Evolutionary conservation across 2,113 vertebrate genomes (phyloP).

Genomic region (Rattus norvegicus): DNA sequence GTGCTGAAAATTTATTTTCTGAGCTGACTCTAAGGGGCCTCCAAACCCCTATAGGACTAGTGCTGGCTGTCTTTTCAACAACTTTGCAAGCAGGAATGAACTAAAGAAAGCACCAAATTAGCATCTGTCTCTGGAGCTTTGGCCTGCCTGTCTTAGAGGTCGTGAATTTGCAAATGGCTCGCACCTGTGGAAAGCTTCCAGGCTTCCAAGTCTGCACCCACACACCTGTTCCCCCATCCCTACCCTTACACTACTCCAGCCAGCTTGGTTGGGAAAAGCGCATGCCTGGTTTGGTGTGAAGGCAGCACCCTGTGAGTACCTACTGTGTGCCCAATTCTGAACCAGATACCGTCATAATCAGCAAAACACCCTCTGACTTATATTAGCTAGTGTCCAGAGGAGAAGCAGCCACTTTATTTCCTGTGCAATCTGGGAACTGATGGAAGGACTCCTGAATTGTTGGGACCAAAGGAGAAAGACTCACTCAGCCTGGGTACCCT

Average conservation of each 20-base stretch:
- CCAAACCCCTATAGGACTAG: neutral
- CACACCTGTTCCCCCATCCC: neutral
- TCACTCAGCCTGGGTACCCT: neutral
- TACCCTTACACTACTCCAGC: neutral
- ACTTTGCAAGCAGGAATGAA: neutral
- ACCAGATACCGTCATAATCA: neutral
- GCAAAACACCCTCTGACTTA: neutral
- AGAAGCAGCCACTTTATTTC: neutral
- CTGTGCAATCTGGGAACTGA: neutral
- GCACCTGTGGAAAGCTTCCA: neutral
- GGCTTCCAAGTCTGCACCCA: neutral
- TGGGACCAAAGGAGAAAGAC: neutral
- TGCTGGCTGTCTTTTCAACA: neutral
- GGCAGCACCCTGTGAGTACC: neutral
- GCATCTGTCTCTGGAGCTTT: neutral
- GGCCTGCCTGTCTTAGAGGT: neutral
- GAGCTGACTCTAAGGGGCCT: neutral
- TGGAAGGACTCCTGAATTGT: neutral
- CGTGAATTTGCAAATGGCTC: neutral
- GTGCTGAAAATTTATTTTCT: neutral
- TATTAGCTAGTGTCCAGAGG: neutral
- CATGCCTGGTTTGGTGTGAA: rapidly evolving
- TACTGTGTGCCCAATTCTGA: neutral
- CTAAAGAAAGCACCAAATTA: neutral
- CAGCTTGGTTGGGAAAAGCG: neutral